Evolutionary conservation across 1,140 invertebrate species (phyloP).

Genomic region (Papilio aristodemus): DNA sequence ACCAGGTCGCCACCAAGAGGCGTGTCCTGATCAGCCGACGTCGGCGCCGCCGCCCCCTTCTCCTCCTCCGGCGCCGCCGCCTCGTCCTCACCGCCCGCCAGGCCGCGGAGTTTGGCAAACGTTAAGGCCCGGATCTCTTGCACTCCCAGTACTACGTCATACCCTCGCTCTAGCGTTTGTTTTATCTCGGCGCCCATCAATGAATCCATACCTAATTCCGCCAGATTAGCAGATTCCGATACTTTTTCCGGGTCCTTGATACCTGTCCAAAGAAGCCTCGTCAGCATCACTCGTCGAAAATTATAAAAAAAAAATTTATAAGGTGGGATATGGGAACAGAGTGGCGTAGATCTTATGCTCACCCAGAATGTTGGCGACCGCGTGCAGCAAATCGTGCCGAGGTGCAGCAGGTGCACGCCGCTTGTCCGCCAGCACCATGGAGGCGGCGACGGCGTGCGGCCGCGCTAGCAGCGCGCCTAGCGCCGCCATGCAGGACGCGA

Average conservation of each 20-base stretch:
- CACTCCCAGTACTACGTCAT: slow-evolving; percentile 92
- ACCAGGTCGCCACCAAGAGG: neutral
- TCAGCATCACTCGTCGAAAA: neutral
- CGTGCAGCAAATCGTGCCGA: slow-evolving; percentile 83
- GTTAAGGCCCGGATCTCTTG: slow-evolving; percentile 93
- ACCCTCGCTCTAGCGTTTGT: slow-evolving; percentile 95
- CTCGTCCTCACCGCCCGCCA: slow-evolving; percentile 75
- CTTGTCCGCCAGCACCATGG: slow-evolving; percentile 90
- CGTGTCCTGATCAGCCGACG: neutral
- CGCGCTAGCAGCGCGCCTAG: slow-evolving; percentile 95
- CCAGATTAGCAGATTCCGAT: slow-evolving; percentile 87
- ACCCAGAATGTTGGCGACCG: slow-evolving; percentile 92
- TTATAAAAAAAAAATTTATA: too few relatives aligned
- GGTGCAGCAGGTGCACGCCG: slow-evolving; percentile 79
- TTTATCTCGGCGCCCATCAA: slow-evolving; percentile 99
- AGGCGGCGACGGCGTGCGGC: slow-evolving; percentile 91
- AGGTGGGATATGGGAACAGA: neutral
- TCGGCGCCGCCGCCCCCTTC: neutral
- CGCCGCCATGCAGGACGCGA: slow-evolving; percentile 91
- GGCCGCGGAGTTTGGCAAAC: slow-evolving; percentile 85
- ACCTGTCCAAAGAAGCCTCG: slow-evolving; percentile 46
- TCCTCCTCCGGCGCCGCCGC: slow-evolving; percentile 39
- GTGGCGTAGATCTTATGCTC: slow-evolving; percentile 21
- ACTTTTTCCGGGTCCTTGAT: slow-evolving; percentile 91
- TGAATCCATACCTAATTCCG: slow-evolving; percentile 98